Evolutionary conservation across 2,888 invertebrate genomes (phyloP).

Genomic region (Aphodius granarius): DNA sequence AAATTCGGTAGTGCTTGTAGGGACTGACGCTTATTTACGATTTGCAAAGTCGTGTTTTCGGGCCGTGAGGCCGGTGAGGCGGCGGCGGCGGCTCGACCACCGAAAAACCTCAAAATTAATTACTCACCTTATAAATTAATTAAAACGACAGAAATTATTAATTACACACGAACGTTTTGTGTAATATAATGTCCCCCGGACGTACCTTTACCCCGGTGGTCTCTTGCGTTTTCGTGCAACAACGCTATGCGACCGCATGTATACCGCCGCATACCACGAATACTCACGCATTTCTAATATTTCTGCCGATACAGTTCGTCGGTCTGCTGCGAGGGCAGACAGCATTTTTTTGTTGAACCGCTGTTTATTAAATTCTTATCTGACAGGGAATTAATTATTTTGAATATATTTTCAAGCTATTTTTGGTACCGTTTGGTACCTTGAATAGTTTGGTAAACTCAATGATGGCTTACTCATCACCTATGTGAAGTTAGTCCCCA

Average conservation of each 20-base stretch:
- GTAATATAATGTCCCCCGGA: conserved; percentile 27
- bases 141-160: conserved; percentile 29
- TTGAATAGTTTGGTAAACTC: too few species aligned
- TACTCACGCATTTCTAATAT: conserved; percentile 22
- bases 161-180: conserved; percentile 26
- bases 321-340: background rate
- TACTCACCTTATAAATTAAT: conserved; percentile 29
- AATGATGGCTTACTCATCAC: too few species aligned
- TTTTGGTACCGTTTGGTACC: background rate
- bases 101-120: conserved; percentile 27
- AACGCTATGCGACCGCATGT: conserved; percentile 20
- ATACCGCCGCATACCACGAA: conserved; percentile 20
- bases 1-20: conserved; percentile 10
- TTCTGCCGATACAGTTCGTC: background rate
- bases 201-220: conserved; percentile 24
- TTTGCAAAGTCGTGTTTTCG: background rate
- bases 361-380: background rate
- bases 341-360: background rate
- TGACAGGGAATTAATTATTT: background rate
- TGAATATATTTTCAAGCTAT: background rate
- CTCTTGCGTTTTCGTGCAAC: conserved; percentile 25
- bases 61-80: conserved; percentile 1
- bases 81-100: conserved; percentile 15
- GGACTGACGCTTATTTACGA: conserved; percentile 7
- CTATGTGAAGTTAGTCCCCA: too few species aligned